Conservation (phyloP, 2,113 vertebrate species). For the Psilopogon haemacephalus region DNA sequence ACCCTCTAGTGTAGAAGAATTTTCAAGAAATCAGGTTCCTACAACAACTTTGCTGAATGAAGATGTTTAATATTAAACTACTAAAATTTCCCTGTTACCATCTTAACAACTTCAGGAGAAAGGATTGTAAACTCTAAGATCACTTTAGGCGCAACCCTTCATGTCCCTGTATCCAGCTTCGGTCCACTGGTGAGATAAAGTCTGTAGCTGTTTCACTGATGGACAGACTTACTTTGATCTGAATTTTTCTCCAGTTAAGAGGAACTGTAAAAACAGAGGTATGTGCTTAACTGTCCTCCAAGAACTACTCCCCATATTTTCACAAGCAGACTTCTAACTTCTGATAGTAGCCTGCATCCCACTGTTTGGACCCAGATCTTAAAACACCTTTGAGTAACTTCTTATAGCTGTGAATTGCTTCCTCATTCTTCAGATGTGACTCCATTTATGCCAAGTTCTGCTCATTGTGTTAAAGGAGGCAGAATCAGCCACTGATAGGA, state of each 20-base stretch:
- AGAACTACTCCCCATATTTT: not conserved
- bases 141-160: not conserved
- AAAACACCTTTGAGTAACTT: not conserved
- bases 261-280: not conserved
- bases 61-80: slow-evolving; percentile 1
- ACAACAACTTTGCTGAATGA: not conserved
- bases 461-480: not conserved
- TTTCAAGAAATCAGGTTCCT: not conserved
- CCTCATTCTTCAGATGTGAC: not conserved
- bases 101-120: not conserved
- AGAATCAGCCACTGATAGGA: not conserved
- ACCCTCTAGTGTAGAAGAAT: slow-evolving; percentile 67
- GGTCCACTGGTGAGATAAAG: not conserved
- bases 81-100: not conserved
- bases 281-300: not conserved
- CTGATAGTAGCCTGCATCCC: not conserved
- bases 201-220: not conserved
- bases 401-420: not conserved
- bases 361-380: not conserved
- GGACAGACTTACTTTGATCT: not conserved
- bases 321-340: not conserved
- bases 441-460: not conserved
- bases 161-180: not conserved
- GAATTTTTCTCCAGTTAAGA: not conserved
- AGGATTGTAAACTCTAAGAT: not conserved